phyloP scores from a whole-genome alignment of 2,113 vertebrate species.

The Nesoenas mayeri region DNA sequence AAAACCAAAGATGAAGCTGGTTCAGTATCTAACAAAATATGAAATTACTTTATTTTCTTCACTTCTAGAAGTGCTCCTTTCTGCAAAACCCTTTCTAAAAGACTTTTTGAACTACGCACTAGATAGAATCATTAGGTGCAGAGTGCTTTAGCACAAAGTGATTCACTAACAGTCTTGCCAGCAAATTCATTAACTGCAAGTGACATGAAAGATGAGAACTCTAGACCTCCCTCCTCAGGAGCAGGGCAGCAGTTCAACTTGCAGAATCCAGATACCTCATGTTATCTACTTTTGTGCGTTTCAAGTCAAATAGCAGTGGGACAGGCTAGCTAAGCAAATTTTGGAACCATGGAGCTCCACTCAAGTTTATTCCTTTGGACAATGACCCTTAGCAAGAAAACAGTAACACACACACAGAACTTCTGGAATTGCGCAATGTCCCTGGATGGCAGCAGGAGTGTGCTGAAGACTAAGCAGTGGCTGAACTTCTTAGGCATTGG shows the following conservation, averaged over 20 bases:
- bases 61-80: background rate
- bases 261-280: background rate
- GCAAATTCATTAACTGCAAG: background rate
- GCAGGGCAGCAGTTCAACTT: background rate
- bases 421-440: background rate
- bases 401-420: background rate
- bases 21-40: background rate
- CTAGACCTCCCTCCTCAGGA: background rate
- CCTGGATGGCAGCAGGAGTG: background rate
- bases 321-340: background rate
- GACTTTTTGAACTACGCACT: background rate
- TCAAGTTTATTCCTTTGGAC: conserved; percentile 12
- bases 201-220: background rate
- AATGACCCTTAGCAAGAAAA: background rate
- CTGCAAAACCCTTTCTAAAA: background rate
- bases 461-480: background rate
- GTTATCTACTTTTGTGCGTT: background rate
- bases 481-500: background rate
- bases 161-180: background rate
- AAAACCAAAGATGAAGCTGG: background rate
- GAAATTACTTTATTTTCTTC: background rate
- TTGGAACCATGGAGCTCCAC: background rate
- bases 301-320: background rate
- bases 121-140: background rate
- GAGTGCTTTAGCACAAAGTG: background rate